Base-by-base conservation (phyloP, 2,797 vertebrate genomes). In the Scleropages formosus region DNA sequence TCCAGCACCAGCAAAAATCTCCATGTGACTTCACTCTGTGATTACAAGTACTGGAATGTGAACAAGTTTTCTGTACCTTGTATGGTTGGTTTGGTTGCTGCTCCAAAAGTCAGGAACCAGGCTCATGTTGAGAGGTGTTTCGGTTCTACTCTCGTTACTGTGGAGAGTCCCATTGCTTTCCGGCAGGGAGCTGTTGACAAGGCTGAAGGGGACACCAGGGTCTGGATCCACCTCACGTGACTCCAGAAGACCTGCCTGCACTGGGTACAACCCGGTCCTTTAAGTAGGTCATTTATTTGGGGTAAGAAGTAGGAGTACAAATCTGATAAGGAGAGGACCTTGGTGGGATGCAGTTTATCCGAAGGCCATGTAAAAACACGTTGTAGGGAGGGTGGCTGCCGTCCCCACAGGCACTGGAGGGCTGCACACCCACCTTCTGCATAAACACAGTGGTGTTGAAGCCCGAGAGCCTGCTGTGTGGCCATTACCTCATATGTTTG, bases 1-100 rank as follows among this genome's bases (percentile, higher is more conserved):
- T 60, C n/a, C 44, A 20, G 12, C 4, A 0, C 31, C 22, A 22
- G 24, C n/a, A 15, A 24, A n/a, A 58, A 60, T 49, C 20, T 20
- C 47, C 8, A 15, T 46, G 26, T 66, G 63, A 56, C 26, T 31
- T 69, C 26, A 47, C 49, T 12, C 61, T 26, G 20, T 59, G 44
- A 59, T 18, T 68, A 44, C 24, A 27, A 24, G 27, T 10, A 16
- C 11, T 53, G 3, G 26, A 51, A 62, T 4, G 46, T 56, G 24
- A 58, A 58, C 13, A 58, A 3, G 10, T 13, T 22, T 71, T 59
- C 75, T 46, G 46, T 61, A 94, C 93, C 92, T 93, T 72, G 86
- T 85, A 86, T 93, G 93, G 80, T 93, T 92, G 0, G 92, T 94
- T 74, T 89, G 84, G 83, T 94, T 94, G 87, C 86, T 0, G 81